Evolutionary conservation across 2,113 vertebrate genomes (phyloP).

Genomic region (Halichoerus grypus): DNA sequence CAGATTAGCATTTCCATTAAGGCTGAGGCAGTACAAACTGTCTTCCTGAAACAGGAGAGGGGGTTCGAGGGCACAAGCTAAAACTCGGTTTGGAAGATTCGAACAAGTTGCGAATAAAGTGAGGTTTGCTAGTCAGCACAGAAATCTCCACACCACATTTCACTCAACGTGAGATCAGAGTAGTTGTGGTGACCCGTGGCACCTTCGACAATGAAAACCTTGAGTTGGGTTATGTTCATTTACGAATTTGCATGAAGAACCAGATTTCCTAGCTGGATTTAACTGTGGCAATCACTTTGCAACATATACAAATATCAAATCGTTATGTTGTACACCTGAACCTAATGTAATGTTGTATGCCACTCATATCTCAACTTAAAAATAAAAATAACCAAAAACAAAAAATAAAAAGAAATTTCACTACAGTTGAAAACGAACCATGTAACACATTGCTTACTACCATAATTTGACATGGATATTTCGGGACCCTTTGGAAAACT

Average conservation of each 20-base stretch:
- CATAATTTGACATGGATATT: background rate
- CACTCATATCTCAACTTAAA: background rate
- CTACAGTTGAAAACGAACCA: background rate
- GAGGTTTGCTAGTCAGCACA: background rate
- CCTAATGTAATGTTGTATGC: background rate
- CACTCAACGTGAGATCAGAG: background rate
- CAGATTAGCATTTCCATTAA: slow-evolving; percentile 31
- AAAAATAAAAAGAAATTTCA: background rate
- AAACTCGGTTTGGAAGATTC: background rate
- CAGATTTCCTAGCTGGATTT: background rate
- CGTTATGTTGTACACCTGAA: background rate
- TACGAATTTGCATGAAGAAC: background rate
- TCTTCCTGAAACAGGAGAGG: background rate
- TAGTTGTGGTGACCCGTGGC: background rate
- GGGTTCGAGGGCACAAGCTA: background rate
- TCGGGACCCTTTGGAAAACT: background rate
- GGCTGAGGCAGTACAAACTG: background rate
- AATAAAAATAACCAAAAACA: background rate
- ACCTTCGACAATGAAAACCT: background rate
- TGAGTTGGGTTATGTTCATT: background rate
- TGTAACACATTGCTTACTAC: background rate
- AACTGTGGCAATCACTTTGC: background rate
- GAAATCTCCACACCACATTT: background rate
- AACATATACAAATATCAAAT: background rate
- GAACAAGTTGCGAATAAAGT: background rate